Evolutionary conservation across 2,888 invertebrate genomes (phyloP), one percentile per base, ranked within the genome.

Genomic region (Neoaliturus tenellus): DNA sequence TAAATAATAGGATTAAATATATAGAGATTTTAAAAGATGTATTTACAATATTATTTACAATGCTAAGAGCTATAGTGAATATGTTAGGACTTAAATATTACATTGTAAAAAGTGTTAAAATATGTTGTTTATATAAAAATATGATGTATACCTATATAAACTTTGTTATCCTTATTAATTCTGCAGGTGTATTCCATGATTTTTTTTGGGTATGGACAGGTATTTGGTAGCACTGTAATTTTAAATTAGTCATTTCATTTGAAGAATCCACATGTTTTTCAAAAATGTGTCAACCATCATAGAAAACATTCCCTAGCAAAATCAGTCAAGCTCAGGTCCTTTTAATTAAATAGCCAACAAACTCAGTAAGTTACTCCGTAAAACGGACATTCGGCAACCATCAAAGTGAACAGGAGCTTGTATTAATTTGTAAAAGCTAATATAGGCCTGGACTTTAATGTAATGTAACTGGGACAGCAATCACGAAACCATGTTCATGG

Each of bases 31-130:
- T 62, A 62, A 62, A 25, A 62, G 25, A 62, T 62, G 62, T 62
- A 62, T 62, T 62, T 62, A 62, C 62, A 62, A 62, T 62, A 31
- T 62, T 62, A 62, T 31, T 62, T 62, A 62, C 25, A 62, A 20
- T 28, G 31, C 4, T 62, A 62, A 62, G 62, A 28, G 62, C 62
- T 62, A 28, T 62, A 62, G 62, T 5, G 14, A 62, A 62, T 62
- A 31, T 62, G 20, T 62, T 62, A 62, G 62, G 14, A 62, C 25
- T 28, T 17, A 28, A 62, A 62, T 12, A 48, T 55, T 55, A 62
- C 6, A 28, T 6, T 62, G 10, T 62, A 28, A 14, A 28, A 28
- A 28, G 17, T 62, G 5, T 55, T n/a, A 3, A 8, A 2, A 51
- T 51, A 23, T 20, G 2, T 20, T 51, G 51, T 51, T 51, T 3